These are phyloP conservation scores for Aphaenogaster floridana DNA, from an alignment of 1,140 invertebrate species.

Conservation along the genomic window DNA sequence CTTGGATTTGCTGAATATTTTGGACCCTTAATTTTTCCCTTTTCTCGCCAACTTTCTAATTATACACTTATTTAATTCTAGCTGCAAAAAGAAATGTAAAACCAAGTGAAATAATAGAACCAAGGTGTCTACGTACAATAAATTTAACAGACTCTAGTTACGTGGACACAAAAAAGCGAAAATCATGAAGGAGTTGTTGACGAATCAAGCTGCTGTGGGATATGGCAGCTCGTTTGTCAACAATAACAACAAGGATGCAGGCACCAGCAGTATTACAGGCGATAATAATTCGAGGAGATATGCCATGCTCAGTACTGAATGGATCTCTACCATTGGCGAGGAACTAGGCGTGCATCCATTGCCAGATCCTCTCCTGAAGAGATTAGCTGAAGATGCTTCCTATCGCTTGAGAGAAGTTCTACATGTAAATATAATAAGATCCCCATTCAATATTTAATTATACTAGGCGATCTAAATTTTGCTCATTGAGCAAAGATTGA, in stretches of 20 bases:
- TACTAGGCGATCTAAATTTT: neutral
- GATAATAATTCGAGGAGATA: slow-evolving; percentile 82
- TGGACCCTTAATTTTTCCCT: neutral
- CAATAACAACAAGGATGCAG: slow-evolving; percentile 83
- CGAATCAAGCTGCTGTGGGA: slow-evolving; percentile 75
- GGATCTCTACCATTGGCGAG: slow-evolving; percentile 85
- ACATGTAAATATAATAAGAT: slow-evolving; percentile 75
- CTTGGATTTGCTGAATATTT: neutral
- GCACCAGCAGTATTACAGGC: slow-evolving; percentile 78
- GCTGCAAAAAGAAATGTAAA: neutral
- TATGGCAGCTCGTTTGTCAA: slow-evolving; percentile 82
- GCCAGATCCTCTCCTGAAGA: slow-evolving; percentile 81
- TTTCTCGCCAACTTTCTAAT: neutral
- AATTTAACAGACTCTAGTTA: neutral
- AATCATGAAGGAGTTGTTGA: slow-evolving; percentile 83
- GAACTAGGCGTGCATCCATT: slow-evolving; percentile 84
- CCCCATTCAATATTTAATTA: neutral
- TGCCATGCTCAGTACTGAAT: slow-evolving; percentile 84
- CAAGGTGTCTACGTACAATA: neutral
- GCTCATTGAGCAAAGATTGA: neutral
- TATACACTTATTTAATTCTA: neutral
- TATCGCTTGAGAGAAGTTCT: slow-evolving; percentile 85
- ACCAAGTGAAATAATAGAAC: too few relatives aligned
- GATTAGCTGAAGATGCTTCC: slow-evolving; percentile 85
- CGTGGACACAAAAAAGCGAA: neutral